Base-by-base conservation (phyloP, 2,888 invertebrate genomes). In the Bembecia ichneumoniformis region DNA sequence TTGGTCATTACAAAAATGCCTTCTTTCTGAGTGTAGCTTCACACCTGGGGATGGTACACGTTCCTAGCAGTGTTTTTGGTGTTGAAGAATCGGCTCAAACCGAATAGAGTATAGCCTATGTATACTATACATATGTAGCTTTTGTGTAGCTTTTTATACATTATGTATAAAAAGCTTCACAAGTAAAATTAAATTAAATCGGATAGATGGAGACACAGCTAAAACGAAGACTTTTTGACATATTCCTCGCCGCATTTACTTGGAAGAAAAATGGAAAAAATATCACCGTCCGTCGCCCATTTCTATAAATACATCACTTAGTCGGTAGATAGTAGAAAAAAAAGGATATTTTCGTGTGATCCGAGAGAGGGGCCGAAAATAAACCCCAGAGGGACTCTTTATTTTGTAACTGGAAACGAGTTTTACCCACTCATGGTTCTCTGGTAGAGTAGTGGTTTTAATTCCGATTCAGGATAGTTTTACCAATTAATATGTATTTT, bases 271-370 rank as follows among this genome's bases (percentile, higher is more conserved):
- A 74, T 74, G 65, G 64, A 68, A 73, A 74, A 66, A 74, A 69
- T 75, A 76, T 70, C 70, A 70, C 69, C 66, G 67, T 56, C 60
- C 60, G 60, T 66, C 66, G 67, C 71, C 74, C 71, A 74, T 74
- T 79, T 84, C 84, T 83, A 82, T 75, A 82, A 82, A 86, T 86
- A 86, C 76, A 66, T 71, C 81, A 76, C 79, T 80, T 77, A 75
- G 70, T 58, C 55, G 67, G 58, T 64, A 62, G 63, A 62, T 63
- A 56, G 58, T 61, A 62, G 67, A 69, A 73, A 74, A 73, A 73
- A 61, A 56, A 63, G 71, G 28, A 28, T 72, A 71, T 70, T 72
- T 70, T 69, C 60, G 66, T 73, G 66, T 72, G 73, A 72, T 71
- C 65, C 68, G 68, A 61, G 57, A 60, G 49, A 64, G 73, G 76